Base-by-base conservation (phyloP, 2,888 invertebrate genomes). In the Oeneis ivallda region DNA sequence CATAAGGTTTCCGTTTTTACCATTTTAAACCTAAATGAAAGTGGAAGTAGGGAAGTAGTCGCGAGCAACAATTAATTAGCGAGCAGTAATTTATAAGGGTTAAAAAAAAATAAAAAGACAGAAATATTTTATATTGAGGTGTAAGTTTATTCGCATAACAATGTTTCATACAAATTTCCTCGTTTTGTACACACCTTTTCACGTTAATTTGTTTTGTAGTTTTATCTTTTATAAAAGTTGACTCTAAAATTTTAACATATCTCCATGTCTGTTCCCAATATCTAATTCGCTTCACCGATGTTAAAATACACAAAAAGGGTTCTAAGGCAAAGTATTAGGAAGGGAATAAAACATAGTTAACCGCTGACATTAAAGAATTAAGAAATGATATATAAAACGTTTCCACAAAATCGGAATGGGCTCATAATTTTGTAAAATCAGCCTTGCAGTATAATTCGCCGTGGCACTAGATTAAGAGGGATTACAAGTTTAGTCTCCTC, bases 111-210 rank as follows among this genome's bases (percentile, higher is more conserved):
- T 88, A 87, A 83, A 91, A 92, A 90, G 83, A 81, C 87, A 75
- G 71, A 83, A 86, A 81, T 85, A 87, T 86, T 89, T 91, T 90
- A 90, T 89, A 84, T 89, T 89, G 91, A 90, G 92, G 92, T 92
- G 91, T 92, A 92, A 90, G 91, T 91, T 92, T 92, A 92, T 91
- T 91, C 90, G 91, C 92, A 89, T 92, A 92, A 92, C 92, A 92
- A 91, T 90, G 86, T 91, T 89, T 91, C 90, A 92, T 92, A 92
- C 92, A 92, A 92, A 92, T 91, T 87, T 89, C 89, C 87, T 89
- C 89, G 85, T 90, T 90, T 92, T 91, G 90, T 92, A 91, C 91
- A 91, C 91, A 92, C 90, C 91, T 87, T 89, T 86, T 87, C 87
- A 82, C 83, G 78, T 84, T n/a, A n/a, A n/a, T n/a, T 87, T 89